A percentile compares a stretch with the other conserved stretches of the same genome.
These are phyloP conservation scores for Chaetorhynchus papuensis DNA, from an alignment of 2,113 vertebrate genomes.

Conservation along the genomic window DNA sequence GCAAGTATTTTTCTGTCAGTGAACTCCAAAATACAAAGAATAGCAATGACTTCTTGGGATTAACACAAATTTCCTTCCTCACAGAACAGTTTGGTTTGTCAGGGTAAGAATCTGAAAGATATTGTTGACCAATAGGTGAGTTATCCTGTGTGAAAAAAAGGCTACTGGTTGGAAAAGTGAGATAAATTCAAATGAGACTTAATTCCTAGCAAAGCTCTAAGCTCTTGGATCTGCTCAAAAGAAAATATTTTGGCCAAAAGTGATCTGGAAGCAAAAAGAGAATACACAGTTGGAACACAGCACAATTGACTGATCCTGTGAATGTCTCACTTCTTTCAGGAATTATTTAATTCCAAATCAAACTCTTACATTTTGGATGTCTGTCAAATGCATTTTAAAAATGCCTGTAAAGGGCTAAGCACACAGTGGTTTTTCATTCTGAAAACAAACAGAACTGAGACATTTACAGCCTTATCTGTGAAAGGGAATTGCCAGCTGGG, in stretches of 20 bases:
- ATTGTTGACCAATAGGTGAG: background rate
- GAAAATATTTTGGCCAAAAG: background rate
- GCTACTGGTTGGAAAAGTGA: background rate
- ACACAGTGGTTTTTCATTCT: background rate
- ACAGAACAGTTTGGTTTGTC: background rate
- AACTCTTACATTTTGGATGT: background rate
- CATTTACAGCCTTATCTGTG: background rate
- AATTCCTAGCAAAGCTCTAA: background rate
- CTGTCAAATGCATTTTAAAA: background rate
- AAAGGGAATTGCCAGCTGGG: background rate
- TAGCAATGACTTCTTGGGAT: background rate
- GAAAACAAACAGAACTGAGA: background rate
- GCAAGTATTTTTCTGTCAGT: background rate
- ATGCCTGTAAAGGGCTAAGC: background rate
- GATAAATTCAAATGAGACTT: background rate
- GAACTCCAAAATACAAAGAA: background rate
- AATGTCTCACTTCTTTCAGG: background rate
- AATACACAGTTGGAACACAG: background rate
- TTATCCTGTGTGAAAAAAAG: background rate
- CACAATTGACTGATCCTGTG: background rate
- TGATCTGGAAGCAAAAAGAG: background rate
- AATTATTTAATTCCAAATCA: background rate
- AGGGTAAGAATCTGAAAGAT: background rate
- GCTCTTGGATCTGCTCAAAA: conserved; percentile 4
- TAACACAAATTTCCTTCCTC: background rate